These are phyloP conservation scores for Trachythela sp. DNA, from an alignment of 64 coral and sea anemone genomes.

Conservation along the genomic window DNA sequence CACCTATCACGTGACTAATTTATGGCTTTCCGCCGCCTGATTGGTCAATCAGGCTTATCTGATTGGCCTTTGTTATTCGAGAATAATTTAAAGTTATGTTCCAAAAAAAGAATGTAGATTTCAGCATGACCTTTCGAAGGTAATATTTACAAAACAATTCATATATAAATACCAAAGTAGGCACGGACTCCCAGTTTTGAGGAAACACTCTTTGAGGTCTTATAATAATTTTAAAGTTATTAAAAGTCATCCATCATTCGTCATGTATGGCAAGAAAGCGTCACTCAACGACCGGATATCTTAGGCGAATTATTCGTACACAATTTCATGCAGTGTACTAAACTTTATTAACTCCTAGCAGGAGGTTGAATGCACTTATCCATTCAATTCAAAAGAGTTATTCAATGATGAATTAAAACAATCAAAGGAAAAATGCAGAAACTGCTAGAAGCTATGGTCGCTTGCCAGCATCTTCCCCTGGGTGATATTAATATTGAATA, in stretches of 20 bases:
- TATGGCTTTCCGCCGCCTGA: neutral
- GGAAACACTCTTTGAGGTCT: neutral
- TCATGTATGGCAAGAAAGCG: neutral
- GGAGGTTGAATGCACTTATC: neutral
- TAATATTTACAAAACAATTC: neutral
- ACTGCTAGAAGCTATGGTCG: too few species aligned
- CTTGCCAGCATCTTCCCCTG: too few species aligned
- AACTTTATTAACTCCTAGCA: neutral
- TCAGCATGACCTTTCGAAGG: neutral
- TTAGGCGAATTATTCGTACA: neutral
- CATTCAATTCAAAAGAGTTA: neutral
- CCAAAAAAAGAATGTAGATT: neutral
- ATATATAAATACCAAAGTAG: neutral
- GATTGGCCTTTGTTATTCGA: neutral
- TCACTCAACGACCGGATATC: neutral
- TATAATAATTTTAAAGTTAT: neutral
- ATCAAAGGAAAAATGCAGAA: neutral
- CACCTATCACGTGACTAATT: neutral
- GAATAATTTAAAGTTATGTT: neutral
- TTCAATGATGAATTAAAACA: neutral
- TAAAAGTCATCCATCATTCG: neutral
- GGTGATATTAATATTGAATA: too few species aligned
- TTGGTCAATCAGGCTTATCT: neutral
- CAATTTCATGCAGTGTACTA: neutral
- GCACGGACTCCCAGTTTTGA: too few species aligned